Percentiles rank a stretch among this genome's conserved stretches.
phyloP scores from a whole-genome alignment of 2,797 vertebrate species.

The Enteromius viviparus region DNA sequence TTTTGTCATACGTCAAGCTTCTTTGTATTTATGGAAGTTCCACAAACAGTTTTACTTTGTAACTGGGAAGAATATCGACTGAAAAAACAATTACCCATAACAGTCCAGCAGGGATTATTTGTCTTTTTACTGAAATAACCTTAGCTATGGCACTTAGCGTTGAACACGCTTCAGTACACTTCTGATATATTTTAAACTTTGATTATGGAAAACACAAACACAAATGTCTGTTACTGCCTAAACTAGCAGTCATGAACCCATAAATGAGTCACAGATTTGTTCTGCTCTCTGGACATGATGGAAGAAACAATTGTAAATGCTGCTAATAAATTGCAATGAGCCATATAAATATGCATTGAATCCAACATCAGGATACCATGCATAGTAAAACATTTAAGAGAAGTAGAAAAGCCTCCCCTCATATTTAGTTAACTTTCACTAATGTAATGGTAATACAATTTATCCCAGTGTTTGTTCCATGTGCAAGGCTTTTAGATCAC shows the following conservation, averaged over 20 bases:
- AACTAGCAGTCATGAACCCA: background rate
- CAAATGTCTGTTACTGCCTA: conserved; percentile 13
- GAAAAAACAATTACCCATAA: conserved; percentile 25
- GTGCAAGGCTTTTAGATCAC: background rate
- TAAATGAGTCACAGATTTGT: background rate
- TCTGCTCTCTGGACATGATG: background rate
- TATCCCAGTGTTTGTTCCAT: background rate
- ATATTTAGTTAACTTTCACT: background rate
- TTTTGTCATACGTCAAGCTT: conserved; percentile 8
- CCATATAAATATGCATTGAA: background rate
- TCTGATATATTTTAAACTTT: conserved; percentile 19
- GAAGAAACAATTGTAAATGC: background rate
- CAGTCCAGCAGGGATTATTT: conserved; percentile 37
- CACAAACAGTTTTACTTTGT: conserved; percentile 11
- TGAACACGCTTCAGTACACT: conserved; percentile 21
- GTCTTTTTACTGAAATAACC: conserved; percentile 13
- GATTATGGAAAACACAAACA: conserved; percentile 30
- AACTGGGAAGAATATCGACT: conserved; percentile 15
- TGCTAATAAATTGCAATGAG: background rate
- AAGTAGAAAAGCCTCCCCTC: background rate
- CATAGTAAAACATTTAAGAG: background rate
- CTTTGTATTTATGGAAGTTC: conserved; percentile 23
- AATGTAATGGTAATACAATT: background rate
- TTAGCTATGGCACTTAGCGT: conserved; percentile 5
- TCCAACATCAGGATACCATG: background rate